Base-by-base conservation (phyloP, 2,797 vertebrate genomes). In the Phylloscopus collybita region DNA sequence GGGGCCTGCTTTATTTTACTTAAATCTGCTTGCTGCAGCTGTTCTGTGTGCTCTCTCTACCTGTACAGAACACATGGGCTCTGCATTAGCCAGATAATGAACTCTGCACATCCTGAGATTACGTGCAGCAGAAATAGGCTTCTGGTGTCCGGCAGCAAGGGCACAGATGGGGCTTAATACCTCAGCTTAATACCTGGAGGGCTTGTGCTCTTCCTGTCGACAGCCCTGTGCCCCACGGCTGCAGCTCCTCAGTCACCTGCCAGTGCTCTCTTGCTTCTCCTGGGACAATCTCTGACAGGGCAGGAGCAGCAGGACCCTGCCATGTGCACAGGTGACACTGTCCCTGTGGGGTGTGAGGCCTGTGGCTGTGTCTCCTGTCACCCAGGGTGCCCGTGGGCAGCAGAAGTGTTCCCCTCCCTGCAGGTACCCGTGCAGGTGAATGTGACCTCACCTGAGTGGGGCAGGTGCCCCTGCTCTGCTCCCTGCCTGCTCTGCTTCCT, bases 291-390 rank as follows among this genome's bases (percentile, higher is more conserved):
- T 10, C 1, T 40, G 50, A 8, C 2, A 0, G 27, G 5, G 29
- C 45, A 22, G 71, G 59, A 53, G 44, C 64, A 38, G 42, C 22
- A 49, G 54, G 22, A 26, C 42, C 44, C 54, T 57, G 59, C n/a
- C 5, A 0, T 0, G 0, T 1, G 6, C 44, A 2, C 1, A 0
- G 4, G 22, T 6, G 4, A 2, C 5, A 1, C 0, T 7, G 6
- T 49, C 50, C 9, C 3, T 18, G 19, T 45, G 56, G 5, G 3
- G 4, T 2, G 12, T 1, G 47, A 36, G 72, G 26, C 59, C 27
- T 3, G 36, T 23, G 83, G 21, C 78, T 45, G 54, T 9, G 16
- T 19, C 34, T n/a, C 21, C 51, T 6, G 6, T 32, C 26, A 1
- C 61, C 38, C 2, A 0, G 19, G 50, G 67, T 5, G 8, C 53